These are phyloP conservation scores for Rachycentron canadum DNA, from an alignment of 2,797 vertebrate genomes.

Conservation along the genomic window DNA sequence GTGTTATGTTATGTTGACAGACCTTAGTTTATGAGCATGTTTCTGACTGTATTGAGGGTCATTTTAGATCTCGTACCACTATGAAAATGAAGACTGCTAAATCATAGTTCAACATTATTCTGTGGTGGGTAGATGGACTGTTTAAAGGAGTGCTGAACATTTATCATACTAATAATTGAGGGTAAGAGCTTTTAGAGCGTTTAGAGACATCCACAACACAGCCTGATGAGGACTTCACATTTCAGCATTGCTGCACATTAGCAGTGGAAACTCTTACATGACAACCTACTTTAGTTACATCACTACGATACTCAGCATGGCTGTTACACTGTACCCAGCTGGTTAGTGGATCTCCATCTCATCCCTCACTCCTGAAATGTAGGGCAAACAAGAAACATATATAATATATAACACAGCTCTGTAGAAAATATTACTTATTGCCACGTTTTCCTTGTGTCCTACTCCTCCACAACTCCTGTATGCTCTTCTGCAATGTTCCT, in stretches of 20 bases:
- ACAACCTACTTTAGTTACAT: constrained; percentile 44
- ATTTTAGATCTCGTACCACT: constrained; percentile 10
- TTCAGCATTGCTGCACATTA: constrained; percentile 15
- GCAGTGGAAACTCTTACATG: constrained; percentile 18
- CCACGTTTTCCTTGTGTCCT: not conserved
- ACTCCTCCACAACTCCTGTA: not conserved
- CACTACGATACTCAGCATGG: constrained; percentile 65
- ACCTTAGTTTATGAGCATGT: constrained; percentile 7
- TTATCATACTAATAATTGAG: constrained; percentile 21
- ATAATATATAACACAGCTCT: not conserved
- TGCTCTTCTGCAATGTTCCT: too few relatives aligned
- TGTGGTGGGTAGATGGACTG: constrained; percentile 3
- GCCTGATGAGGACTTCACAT: constrained; percentile 26
- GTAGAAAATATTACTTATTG: not conserved
- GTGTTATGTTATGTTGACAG: constrained; percentile 12
- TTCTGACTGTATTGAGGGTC: constrained; percentile 5
- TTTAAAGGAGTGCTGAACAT: constrained; percentile 13
- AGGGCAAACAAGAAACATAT: not conserved
- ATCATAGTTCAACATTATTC: not conserved
- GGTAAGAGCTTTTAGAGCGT: not conserved
- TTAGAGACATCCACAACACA: not conserved
- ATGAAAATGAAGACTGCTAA: constrained; percentile 12
- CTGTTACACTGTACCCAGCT: constrained; percentile 41
- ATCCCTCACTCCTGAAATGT: constrained; percentile 63
- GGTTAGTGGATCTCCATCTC: constrained; percentile 56